These are phyloP conservation scores for Lanius collurio DNA, from an alignment of 2,113 vertebrate species.

Conservation along the genomic window DNA sequence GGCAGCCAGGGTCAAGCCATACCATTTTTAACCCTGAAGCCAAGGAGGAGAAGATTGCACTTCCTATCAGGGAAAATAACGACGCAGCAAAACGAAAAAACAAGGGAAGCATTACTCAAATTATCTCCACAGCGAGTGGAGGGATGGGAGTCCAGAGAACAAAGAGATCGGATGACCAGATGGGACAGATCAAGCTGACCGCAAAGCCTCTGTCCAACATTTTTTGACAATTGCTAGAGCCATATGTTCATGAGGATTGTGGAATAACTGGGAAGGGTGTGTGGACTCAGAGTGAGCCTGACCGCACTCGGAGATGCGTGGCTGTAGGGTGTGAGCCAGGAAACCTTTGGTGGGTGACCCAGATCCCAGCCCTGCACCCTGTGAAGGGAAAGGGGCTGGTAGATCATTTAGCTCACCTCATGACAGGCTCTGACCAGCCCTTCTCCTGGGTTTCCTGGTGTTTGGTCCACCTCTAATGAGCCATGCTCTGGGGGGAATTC, in stretches of 20 bases:
- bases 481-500: conserved; percentile 34
- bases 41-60: neutral
- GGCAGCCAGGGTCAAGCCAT: neutral
- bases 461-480: conserved; percentile 51
- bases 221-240: conserved; percentile 37
- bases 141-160: neutral
- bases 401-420: conserved; percentile 28
- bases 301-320: fast-evolving
- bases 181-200: conserved; percentile 53
- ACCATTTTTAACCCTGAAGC: neutral
- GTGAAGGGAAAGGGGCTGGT: neutral
- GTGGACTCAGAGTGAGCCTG: neutral
- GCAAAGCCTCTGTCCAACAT: conserved; percentile 36
- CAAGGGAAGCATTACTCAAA: conserved; percentile 16
- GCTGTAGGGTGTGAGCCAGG: neutral
- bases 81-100: neutral
- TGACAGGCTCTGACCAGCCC: neutral
- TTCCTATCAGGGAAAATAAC: conserved; percentile 25
- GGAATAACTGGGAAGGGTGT: neutral
- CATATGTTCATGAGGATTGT: conserved; percentile 3
- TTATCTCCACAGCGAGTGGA: neutral
- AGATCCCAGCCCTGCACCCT: neutral
- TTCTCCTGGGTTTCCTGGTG: neutral
- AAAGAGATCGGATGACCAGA: conserved; percentile 45
- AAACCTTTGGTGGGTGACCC: neutral